Conservation (phyloP, 2,888 invertebrate genomes). For the Melipona beecheii region DNA sequence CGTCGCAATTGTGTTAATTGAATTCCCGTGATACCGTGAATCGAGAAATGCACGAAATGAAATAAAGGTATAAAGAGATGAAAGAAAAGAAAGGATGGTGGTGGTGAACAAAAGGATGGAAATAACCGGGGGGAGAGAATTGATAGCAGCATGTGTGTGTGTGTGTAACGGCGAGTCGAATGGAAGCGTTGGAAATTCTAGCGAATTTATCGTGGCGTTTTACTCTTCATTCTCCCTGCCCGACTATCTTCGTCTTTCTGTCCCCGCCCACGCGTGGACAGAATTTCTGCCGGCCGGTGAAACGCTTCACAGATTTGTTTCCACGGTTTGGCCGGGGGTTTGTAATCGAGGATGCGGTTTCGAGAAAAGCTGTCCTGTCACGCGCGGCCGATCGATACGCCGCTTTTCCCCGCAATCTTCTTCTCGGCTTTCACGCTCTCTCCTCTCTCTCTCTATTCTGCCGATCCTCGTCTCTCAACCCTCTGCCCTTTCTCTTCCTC, state of each 20-base stretch:
- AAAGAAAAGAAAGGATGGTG: background rate
- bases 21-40: conserved; percentile 36
- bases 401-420: conserved; percentile 44
- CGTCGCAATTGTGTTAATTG: conserved; percentile 45
- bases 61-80: background rate
- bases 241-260: background rate
- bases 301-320: conserved; percentile 44
- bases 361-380: conserved; percentile 56
- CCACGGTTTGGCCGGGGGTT: conserved; percentile 9
- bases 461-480: conserved; percentile 21
- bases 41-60: background rate
- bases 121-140: background rate
- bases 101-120: too few species aligned
- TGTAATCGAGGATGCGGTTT: conserved; percentile 56
- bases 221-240: conserved; percentile 15
- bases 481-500: conserved; percentile 15
- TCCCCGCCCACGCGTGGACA: background rate
- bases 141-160: background rate
- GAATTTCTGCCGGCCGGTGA: conserved; percentile 17
- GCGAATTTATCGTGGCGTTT: conserved; percentile 26
- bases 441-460: conserved; percentile 2
- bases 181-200: conserved; percentile 26
- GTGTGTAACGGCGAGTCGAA: background rate
- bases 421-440: conserved; percentile 43
- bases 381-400: conserved; percentile 51